phyloP scores from a whole-genome alignment of 92 coral and sea anemone genomes.

The Parazoanthus darwini region DNA sequence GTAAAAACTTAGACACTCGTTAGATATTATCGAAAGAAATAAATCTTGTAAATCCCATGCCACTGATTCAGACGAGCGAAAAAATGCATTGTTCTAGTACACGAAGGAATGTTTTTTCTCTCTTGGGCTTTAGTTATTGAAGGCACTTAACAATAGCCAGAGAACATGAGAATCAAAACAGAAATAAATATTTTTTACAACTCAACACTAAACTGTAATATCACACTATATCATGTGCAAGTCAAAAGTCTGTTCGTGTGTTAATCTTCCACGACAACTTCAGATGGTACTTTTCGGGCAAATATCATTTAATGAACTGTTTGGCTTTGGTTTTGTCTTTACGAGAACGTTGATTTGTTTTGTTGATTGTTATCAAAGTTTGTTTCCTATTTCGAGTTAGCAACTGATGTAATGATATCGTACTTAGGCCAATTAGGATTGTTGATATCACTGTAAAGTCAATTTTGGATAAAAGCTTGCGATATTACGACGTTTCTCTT shows the following conservation, averaged over 20 bases:
- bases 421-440: not conserved
- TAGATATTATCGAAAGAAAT: not conserved
- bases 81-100: constrained; percentile 23
- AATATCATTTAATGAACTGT: not conserved
- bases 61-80: not conserved
- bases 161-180: constrained; percentile 19
- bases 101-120: constrained; percentile 11
- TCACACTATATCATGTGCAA: not conserved
- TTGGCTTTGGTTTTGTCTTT: not conserved
- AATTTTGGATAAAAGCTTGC: not conserved
- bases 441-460: not conserved
- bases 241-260: not conserved
- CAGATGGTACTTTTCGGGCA: not conserved
- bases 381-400: not conserved
- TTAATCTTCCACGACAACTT: not conserved
- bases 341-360: constrained; percentile 3
- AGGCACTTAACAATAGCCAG: not conserved
- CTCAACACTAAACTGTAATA: not conserved
- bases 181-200: not conserved
- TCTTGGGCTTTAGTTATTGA: constrained; percentile 21
- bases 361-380: constrained; percentile 17
- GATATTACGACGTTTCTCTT: not conserved
- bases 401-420: not conserved
- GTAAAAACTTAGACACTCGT: constrained; percentile 8
- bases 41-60: not conserved